phyloP scores from a whole-genome alignment of 1,140 invertebrate species.

The Zelostemma sp. region DNA sequence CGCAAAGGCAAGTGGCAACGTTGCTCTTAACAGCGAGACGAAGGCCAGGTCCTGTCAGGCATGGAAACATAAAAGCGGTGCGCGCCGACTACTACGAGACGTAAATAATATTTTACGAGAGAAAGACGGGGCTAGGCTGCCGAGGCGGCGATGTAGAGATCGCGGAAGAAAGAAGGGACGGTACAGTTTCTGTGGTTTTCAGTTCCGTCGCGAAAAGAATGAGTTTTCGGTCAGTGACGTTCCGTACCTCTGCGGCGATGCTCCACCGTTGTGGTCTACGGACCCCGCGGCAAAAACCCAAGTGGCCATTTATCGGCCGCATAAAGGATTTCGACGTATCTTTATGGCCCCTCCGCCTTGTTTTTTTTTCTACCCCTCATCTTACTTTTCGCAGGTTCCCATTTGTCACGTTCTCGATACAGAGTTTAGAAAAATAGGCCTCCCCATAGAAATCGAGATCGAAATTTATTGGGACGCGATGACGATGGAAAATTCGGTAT shows the following conservation, averaged over 20 bases:
- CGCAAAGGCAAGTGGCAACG: background rate
- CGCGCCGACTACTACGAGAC: background rate
- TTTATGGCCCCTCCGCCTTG: constrained; percentile 18
- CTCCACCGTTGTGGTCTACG: constrained; percentile 14
- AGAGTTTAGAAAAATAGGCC: background rate
- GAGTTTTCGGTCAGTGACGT: constrained; percentile 37
- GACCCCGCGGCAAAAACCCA: constrained; percentile 6
- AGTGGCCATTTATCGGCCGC: constrained; percentile 25
- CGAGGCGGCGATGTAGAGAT: constrained; percentile 5
- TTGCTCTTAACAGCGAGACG: constrained; percentile 4
- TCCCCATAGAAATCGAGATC: background rate
- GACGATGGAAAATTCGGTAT: background rate
- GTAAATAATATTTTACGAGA: constrained; percentile 7
- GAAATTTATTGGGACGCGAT: background rate
- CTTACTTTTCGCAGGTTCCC: background rate
- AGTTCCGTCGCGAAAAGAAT: constrained; percentile 25
- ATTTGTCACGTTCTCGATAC: background rate
- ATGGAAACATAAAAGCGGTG: background rate
- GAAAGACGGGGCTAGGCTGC: background rate
- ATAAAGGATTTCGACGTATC: constrained; percentile 29
- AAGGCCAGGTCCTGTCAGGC: constrained; percentile 3
- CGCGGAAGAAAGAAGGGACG: background rate
- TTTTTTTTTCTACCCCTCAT: background rate
- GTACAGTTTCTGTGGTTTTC: constrained; percentile 8
- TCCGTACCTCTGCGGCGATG: constrained; percentile 36